Evolutionary conservation across 2,113 vertebrate species (phyloP), one percentile per base, ranked within the genome.

Genomic region (Pteronura brasiliensis): DNA sequence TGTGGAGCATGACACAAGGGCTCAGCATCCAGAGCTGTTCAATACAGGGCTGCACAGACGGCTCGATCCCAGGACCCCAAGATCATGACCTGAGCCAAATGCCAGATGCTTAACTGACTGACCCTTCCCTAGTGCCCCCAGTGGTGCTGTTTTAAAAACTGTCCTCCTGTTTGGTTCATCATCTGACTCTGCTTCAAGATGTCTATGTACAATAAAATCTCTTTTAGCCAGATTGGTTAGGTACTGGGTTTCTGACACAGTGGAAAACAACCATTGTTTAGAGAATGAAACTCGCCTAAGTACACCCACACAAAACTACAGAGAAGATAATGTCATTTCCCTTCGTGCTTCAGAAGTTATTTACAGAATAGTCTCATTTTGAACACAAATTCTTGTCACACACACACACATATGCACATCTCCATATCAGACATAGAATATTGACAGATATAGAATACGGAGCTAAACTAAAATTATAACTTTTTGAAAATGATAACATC

Each of bases 301-400:
- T 14, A 88, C 21, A 72, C 34, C 59, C 77, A 89, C 87, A 79
- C 39, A 92, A 39, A 93, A 87, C 25, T 44, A 80, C 67, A 76
- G 59, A 96, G 44, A 94, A 83, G 12, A 82, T 82, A n/a, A 76
- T 74, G 88, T 83, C 6, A 91, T 97, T 79, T 82, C 49, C 72
- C 49, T 57, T 65, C 59, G 20, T 89, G 72, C 21, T 80, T 82
- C 55, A 77, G 34, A 90, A 95, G n/a, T 76, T 86, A 83, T 83
- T 95, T 90, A 77, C n/a, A 95, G 86, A 82, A 89, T 63, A 72
- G 72, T 79, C 44, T 93, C 79, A 52, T 67, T 95, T 95, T n/a
- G 44, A 89, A 93, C 85, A 55, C 61, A 79, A 84, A 86, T 85
- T 96, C 52, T 95, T 91, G 15, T 85, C 87, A 63, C 20, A 23